Evolutionary conservation across 2,113 vertebrate genomes (phyloP).

Genomic region (Alexandromys fortis): DNA sequence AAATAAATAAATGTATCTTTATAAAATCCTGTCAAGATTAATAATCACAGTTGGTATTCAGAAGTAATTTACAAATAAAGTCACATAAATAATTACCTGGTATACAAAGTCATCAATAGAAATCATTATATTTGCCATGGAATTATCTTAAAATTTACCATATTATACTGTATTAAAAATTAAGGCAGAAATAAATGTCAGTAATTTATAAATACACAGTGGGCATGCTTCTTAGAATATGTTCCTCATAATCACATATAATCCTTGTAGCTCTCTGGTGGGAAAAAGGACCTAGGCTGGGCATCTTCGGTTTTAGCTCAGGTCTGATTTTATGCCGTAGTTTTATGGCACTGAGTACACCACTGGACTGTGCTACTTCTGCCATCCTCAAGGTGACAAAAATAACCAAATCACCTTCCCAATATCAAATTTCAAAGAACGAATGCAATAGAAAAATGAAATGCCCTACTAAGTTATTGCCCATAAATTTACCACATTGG

Average conservation of each 20-base stretch:
- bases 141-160: background rate
- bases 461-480: background rate
- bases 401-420: background rate
- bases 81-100: background rate
- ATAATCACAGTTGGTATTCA: background rate
- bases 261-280: background rate
- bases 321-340: background rate
- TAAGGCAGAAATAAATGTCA: background rate
- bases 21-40: background rate
- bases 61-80: background rate
- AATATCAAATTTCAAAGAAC: slow-evolving; percentile 4
- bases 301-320: background rate
- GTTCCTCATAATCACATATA: background rate
- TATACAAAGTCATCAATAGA: background rate
- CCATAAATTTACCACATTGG: background rate
- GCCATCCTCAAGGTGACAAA: background rate
- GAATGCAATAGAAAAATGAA: background rate
- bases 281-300: background rate
- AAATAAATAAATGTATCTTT: background rate
- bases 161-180: background rate
- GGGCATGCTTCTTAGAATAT: background rate
- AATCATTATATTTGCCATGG: background rate
- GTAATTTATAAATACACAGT: background rate
- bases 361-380: background rate
- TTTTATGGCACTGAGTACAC: background rate